Evolutionary conservation across 2,888 invertebrate species (phyloP).

Genomic region (Allolobophora icterica): DNA sequence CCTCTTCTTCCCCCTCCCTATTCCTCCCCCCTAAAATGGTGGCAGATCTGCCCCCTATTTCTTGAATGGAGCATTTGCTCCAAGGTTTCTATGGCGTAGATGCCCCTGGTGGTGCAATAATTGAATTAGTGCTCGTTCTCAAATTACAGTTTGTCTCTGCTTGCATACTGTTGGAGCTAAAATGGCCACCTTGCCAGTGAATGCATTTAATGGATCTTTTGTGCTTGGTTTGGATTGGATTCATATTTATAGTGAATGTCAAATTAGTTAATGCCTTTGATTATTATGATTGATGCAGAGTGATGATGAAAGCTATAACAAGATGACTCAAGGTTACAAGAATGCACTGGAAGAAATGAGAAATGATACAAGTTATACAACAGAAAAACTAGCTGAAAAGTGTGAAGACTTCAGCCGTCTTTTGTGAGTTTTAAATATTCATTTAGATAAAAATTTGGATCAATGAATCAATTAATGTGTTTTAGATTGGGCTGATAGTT

Average conservation of each 20-base stretch:
- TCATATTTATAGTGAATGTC: not conserved
- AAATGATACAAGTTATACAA: not conserved
- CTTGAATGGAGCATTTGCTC: no score
- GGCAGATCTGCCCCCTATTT: no score
- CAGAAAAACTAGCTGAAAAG: not conserved
- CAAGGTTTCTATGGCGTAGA: no score
- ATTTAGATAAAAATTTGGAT: not conserved
- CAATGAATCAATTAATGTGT: not conserved
- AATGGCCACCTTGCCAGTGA: not conserved
- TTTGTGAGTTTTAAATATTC: not conserved
- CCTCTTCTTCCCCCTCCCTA: no score
- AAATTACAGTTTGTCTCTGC: not conserved
- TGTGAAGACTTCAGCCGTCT: constrained; percentile 24
- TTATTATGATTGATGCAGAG: not conserved
- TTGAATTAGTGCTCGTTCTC: no score
- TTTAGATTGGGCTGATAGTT: not conserved
- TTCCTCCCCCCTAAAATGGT: no score
- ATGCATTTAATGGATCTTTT: not conserved
- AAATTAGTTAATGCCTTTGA: not conserved
- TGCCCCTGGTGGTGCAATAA: no score
- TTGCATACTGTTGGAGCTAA: not conserved
- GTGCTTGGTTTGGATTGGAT: not conserved
- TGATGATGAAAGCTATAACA: not conserved
- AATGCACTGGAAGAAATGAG: not conserved
- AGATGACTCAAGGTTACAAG: not conserved